Conservation (phyloP, 2,113 vertebrate genomes). For the Cettia cetti region DNA sequence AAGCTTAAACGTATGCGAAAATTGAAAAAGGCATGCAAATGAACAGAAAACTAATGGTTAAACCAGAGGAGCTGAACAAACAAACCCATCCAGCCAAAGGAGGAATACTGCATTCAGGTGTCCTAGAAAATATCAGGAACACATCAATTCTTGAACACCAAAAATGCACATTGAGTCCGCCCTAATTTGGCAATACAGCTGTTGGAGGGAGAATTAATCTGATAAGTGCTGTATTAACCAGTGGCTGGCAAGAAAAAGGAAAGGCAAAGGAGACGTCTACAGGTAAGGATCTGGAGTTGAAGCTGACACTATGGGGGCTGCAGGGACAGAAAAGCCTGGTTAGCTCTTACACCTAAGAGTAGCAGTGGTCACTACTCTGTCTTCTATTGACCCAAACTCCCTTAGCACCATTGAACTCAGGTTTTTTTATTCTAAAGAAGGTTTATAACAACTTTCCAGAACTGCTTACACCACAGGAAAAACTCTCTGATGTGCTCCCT, state of each 20-base stretch:
- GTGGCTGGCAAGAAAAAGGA: not conserved
- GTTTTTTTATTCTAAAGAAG: not conserved
- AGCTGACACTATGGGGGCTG: not conserved
- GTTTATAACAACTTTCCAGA: not conserved
- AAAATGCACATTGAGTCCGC: not conserved
- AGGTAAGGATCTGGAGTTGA: not conserved
- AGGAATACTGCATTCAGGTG: not conserved
- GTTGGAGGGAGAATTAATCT: not conserved
- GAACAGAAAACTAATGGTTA: not conserved
- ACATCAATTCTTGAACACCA: not conserved
- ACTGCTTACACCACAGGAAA: not conserved
- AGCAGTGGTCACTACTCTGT: not conserved
- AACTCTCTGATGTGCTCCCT: not conserved
- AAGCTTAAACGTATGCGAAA: constrained; percentile 20
- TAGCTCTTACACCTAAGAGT: not conserved
- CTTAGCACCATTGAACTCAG: not conserved
- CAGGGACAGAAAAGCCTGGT: not conserved
- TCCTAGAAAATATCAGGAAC: not conserved
- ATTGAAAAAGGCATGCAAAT: not conserved
- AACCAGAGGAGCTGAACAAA: not conserved
- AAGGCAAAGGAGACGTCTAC: not conserved
- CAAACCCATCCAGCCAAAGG: not conserved
- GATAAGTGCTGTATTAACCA: not conserved
- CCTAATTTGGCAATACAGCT: not conserved
- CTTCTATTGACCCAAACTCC: not conserved